Evolutionary conservation across 2,888 invertebrate species (phyloP).

Genomic region (Pollenia angustigena): DNA sequence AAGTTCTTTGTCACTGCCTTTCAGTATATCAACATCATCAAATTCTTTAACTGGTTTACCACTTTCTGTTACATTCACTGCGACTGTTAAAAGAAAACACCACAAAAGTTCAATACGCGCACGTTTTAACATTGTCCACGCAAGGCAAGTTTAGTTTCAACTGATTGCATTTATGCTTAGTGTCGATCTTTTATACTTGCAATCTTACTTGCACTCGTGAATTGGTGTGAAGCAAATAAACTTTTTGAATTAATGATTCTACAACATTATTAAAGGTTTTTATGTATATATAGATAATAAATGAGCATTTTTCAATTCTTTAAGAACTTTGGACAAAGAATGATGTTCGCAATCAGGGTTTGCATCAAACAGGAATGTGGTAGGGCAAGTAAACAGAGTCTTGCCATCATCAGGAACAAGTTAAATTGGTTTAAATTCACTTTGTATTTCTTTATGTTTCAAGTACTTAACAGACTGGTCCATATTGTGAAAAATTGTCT

Average conservation of each 20-base stretch:
- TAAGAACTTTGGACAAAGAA: conserved; percentile 33
- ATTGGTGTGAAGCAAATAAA: conserved; percentile 42
- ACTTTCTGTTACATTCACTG: conserved; percentile 29
- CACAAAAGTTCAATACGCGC: conserved; percentile 35
- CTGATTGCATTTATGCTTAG: conserved; percentile 52
- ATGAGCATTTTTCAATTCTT: conserved; percentile 43
- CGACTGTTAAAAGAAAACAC: conserved; percentile 34
- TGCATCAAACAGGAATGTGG: conserved; percentile 30
- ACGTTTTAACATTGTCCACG: conserved; percentile 66
- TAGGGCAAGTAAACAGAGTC: conserved; percentile 6
- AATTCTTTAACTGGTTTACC: conserved; percentile 60
- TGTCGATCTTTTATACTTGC: conserved; percentile 70
- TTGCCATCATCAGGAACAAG: no score
- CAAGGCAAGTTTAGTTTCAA: conserved; percentile 61
- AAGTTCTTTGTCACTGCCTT: conserved; percentile 81
- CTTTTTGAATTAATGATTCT: conserved; percentile 60
- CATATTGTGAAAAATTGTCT: no score
- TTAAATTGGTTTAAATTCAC: no score
- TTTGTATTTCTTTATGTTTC: no score
- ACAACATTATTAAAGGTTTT: conserved; percentile 28
- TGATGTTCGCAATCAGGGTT: conserved; percentile 18
- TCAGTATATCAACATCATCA: conserved; percentile 67
- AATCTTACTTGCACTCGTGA: conserved; percentile 7
- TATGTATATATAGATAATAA: conserved; percentile 49
- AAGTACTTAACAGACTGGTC: no score